Conservation (phyloP, 30 jellyfish, hydroid and myxozoan species). For the Sanderia malayensis region DNA sequence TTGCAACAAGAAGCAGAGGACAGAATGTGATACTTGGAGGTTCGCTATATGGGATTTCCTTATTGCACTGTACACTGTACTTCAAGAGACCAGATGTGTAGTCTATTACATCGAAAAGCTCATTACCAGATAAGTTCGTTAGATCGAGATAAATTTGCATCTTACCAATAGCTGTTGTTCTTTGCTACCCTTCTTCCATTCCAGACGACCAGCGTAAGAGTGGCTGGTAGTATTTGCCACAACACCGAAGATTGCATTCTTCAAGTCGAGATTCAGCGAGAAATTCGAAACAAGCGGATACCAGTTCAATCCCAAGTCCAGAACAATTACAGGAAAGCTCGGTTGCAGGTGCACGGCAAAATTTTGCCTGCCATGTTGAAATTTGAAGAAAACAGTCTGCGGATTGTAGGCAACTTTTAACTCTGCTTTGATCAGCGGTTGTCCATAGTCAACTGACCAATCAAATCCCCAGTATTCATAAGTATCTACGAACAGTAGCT, state of each 20-base stretch:
- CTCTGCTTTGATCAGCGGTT: conserved; percentile 28
- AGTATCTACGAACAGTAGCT: conserved; percentile 55
- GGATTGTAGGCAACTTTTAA: conserved; percentile 64
- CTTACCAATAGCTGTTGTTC: conserved; percentile 36
- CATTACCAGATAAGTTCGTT: no score
- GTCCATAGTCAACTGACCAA: conserved; percentile 42
- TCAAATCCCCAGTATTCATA: conserved; percentile 88
- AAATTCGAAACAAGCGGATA: conserved; percentile 23
- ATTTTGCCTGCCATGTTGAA: conserved; percentile 10
- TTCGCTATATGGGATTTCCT: no score
- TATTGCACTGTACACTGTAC: no score
- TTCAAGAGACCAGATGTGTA: no score
- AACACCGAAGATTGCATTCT: neutral
- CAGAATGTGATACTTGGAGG: no score
- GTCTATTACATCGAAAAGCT: no score
- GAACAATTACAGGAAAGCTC: conserved; percentile 35
- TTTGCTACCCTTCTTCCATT: conserved; percentile 46
- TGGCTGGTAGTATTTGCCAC: conserved; percentile 31
- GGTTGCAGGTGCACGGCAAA: conserved; percentile 56
- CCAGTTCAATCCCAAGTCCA: conserved; percentile 46
- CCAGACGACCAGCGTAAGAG: conserved; percentile 47
- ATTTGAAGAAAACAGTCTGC: conserved; percentile 41
- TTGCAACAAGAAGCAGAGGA: no score
- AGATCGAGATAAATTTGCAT: no score
- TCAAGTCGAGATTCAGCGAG: conserved; percentile 24